Base-by-base conservation (phyloP, 2,888 invertebrate genomes). In the Drosophila birchii region DNA sequence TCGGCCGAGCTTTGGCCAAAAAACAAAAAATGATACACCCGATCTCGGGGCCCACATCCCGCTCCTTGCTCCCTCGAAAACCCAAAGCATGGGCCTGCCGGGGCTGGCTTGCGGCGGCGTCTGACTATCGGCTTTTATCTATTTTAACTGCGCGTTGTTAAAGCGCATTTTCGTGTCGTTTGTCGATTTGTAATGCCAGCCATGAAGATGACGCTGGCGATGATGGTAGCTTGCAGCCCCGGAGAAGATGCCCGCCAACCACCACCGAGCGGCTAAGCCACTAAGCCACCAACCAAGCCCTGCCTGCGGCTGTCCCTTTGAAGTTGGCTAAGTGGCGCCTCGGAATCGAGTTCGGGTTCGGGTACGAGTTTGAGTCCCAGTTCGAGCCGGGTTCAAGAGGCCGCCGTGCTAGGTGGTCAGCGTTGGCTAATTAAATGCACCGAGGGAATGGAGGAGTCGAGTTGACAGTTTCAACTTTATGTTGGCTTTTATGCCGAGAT, bases 121-220 rank as follows among this genome's bases (percentile, higher is more conserved):
- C 83, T 69, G 68, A 68, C 62, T 88, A 86, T 88, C 86, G 80
- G 71, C 78, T 85, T 91, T 91, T 91, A 90, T 91, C 90, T 88
- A 89, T 88, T 86, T 89, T 89, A 85, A 91, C 88, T 88, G 89
- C 80, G 81, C 78, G 89, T 84, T 91, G 90, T 90, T 91, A 90
- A 91, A 91, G 91, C 91, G 89, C 90, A 90, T 91, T 91, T 90
- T 89, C 91, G 86, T 91, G 91, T 91, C 90, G 88, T 89, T 90
- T 90, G 90, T 90, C 90, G 89, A 88, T 89, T 90, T 90, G 89
- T 89, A 84, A 83, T 85, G 76, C 86, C 73, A 80, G 55, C 54
- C 67, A 72, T 38, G 59, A 71, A 58, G 54, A 71, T 71, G 71
- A 47, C 54, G 66, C 66, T 64, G 79, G 79, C 36, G 66, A 74